Percentiles rank a stretch among this genome's conserved stretches.
Evolutionary conservation across 2,888 invertebrate genomes (phyloP).

Genomic region (Zhuqinia jingwanae): DNA sequence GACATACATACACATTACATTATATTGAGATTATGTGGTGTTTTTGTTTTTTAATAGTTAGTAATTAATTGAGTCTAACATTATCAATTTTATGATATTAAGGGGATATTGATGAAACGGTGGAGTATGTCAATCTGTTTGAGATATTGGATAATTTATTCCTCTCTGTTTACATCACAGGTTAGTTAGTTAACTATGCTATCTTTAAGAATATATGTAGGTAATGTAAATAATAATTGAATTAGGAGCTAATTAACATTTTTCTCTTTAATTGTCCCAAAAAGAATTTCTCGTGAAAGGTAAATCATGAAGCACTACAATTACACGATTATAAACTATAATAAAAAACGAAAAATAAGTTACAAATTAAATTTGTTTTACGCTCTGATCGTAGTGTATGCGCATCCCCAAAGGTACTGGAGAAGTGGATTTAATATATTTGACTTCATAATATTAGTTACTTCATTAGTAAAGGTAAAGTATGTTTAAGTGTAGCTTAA

Average conservation of each 20-base stretch:
- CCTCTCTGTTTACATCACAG: constrained; percentile 53
- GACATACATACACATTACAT: background rate
- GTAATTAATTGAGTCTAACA: too few species aligned
- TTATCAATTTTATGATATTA: background rate
- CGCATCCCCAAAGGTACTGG: constrained; percentile 77
- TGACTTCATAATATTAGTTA: constrained; percentile 75
- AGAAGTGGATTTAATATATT: constrained; percentile 77
- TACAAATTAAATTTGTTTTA: too few species aligned
- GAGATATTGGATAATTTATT: constrained; percentile 70
- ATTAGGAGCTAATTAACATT: too few species aligned
- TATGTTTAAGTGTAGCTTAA: background rate
- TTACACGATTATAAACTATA: too few species aligned
- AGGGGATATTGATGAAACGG: background rate
- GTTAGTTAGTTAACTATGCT: background rate
- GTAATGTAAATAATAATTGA: too few species aligned
- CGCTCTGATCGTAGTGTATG: constrained; percentile 77
- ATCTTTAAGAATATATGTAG: too few species aligned
- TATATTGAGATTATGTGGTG: too few species aligned
- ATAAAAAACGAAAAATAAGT: too few species aligned
- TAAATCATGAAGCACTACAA: constrained; percentile 8
- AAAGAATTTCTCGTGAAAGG: constrained; percentile 64
- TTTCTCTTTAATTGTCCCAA: too few species aligned
- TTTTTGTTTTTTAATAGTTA: too few species aligned
- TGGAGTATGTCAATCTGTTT: constrained; percentile 45
- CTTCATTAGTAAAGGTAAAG: constrained; percentile 75